These are phyloP conservation scores for Dynastes tityus DNA, from an alignment of 2,888 invertebrate species.

Conservation along the genomic window DNA sequence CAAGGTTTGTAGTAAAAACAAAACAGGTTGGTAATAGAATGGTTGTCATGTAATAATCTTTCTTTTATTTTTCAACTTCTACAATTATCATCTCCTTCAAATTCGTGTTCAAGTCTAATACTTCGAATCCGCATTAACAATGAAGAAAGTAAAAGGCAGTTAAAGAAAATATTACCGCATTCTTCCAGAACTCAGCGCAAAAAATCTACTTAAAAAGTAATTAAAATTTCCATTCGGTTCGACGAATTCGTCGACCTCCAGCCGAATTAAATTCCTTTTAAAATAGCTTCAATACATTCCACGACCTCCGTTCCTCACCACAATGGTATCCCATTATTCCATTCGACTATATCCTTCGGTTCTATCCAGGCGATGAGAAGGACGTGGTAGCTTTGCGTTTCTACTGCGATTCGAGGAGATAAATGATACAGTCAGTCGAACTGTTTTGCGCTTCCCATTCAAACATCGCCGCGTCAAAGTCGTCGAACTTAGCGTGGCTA, in stretches of 20 bases:
- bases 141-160: neutral
- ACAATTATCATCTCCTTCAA: neutral
- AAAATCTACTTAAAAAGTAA: slow-evolving; percentile 46
- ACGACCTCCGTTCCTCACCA: slow-evolving; percentile 39
- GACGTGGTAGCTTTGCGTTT: slow-evolving; percentile 4
- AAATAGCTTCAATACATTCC: slow-evolving; percentile 47
- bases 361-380: slow-evolving; percentile 14
- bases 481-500: slow-evolving; percentile 15
- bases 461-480: slow-evolving; percentile 19
- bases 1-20: too few relatives aligned
- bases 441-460: neutral
- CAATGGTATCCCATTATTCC: slow-evolving; percentile 47
- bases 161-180: slow-evolving; percentile 32
- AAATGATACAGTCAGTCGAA: slow-evolving; percentile 14
- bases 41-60: too few relatives aligned
- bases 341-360: slow-evolving; percentile 34
- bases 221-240: slow-evolving; percentile 41
- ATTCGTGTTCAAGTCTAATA: neutral
- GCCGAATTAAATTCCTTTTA: slow-evolving; percentile 46
- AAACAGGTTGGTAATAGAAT: too few relatives aligned
- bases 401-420: slow-evolving; percentile 21
- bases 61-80: too few relatives aligned
- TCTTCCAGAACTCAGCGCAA: neutral
- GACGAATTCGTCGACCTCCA: slow-evolving; percentile 33
- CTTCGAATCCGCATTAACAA: neutral